These are phyloP conservation scores for Coleophora flavipennella DNA, from an alignment of 2,888 invertebrate species.

Conservation along the genomic window DNA sequence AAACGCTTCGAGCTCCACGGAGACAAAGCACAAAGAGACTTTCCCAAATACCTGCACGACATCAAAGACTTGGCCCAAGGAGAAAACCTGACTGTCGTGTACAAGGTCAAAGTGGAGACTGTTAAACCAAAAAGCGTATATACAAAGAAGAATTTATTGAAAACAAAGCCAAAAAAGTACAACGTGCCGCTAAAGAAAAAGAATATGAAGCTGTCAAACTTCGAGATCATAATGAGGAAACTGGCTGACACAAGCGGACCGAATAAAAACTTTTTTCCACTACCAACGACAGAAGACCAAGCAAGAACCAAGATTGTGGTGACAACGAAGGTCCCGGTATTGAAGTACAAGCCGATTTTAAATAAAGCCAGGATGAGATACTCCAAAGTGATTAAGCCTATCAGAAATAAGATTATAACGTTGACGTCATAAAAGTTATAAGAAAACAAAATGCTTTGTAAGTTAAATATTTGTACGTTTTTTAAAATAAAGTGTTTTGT, in stretches of 20 bases:
- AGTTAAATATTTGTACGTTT: no score
- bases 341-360: constrained; percentile 49
- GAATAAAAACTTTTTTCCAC: constrained; percentile 5
- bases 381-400: constrained; percentile 42
- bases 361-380: constrained; percentile 37
- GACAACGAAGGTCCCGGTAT: constrained; percentile 28
- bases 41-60: constrained; percentile 35
- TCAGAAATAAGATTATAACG: constrained; percentile 21
- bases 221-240: constrained; percentile 44
- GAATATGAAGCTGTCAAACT: constrained; percentile 54
- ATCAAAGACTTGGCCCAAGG: constrained; percentile 37
- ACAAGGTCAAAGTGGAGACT: constrained; percentile 44
- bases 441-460: not conserved
- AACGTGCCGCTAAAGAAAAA: constrained; percentile 54
- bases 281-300: constrained; percentile 26
- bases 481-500: no score
- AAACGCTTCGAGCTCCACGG: constrained; percentile 39
- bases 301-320: constrained; percentile 13
- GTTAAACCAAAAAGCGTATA: constrained; percentile 14
- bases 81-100: constrained; percentile 37
- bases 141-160: constrained; percentile 23
- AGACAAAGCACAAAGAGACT: constrained; percentile 27
- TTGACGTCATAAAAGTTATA: not conserved
- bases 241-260: constrained; percentile 32
- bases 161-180: constrained; percentile 42